Base-by-base conservation (phyloP, 2,888 invertebrate species). In the Microdon myrmicae region DNA sequence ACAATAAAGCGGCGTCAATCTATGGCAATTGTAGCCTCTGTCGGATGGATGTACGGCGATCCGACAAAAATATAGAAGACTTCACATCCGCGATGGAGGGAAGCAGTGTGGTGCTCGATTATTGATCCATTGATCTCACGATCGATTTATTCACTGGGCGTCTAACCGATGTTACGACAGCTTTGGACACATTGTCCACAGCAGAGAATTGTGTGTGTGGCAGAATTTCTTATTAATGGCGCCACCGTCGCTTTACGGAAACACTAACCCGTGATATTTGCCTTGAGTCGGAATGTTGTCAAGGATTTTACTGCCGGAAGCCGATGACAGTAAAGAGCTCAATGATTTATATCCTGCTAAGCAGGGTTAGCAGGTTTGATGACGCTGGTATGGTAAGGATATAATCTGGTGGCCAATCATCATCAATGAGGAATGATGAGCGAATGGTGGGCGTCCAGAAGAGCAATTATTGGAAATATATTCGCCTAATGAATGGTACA, bases 261-360 rank as follows among this genome's bases (percentile, higher is more conserved):
- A 44, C 51, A 45, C 29, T n/a, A 9, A 14, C 10, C 23, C 7
- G 31, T 14, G 23, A 23, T 7, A 22, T 32, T 43, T 22, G 22
- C 37, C 13, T 3, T 28, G 22, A 35, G 56, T 55, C 58, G 58
- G 48, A 56, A 56, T 51, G 51, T 56, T 47, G 47, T 56, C 64
- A 58, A 58, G 58, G 47, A 58, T 64, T 64, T 64, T 64, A 64
- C 58, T 64, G 64, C 64, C 64, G 64, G 64, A 64, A 64, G 53
- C 51, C 58, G 43, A 58, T 53, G 58, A 64, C 58, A 58, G 53
- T 58, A 53, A 58, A 53, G 58, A 53, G 58, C 31, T 20, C 61
- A 45, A 64, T 56, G 61, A 64, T 56, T 64, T 51, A 45, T 56
- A 16, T 29, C 35, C 45, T 56, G 56, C n/a, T n/a, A n/a, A n/a